Conservation (phyloP, 37 sponge, comb jelly and placozoan genomes). For the Ephydatia muelleri region DNA sequence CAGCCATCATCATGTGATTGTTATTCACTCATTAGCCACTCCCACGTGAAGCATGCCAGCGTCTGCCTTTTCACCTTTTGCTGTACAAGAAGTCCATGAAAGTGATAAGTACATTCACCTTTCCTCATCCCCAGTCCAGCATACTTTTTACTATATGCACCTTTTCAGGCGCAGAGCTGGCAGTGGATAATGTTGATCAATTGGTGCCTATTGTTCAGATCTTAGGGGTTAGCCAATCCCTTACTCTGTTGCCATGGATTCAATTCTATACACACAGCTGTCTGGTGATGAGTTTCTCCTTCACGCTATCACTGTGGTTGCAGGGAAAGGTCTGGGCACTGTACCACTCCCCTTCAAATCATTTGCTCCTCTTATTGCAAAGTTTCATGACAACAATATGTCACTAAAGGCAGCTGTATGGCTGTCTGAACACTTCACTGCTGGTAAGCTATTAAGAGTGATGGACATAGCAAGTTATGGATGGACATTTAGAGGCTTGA, state of each 20-base stretch:
- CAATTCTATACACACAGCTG: slow-evolving; percentile 8
- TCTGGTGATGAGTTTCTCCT: slow-evolving; percentile 30
- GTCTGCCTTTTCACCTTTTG: slow-evolving; percentile 53
- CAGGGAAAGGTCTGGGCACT: background rate
- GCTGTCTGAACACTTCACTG: slow-evolving; percentile 25
- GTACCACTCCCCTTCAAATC: background rate
- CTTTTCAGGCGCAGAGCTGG: slow-evolving; percentile 48
- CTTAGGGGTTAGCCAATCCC: slow-evolving; percentile 14
- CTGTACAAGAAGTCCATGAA: slow-evolving; percentile 33
- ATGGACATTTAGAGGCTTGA: no score
- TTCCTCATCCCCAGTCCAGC: background rate
- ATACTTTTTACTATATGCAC: background rate
- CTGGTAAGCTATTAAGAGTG: background rate
- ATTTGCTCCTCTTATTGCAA: slow-evolving; percentile 6
- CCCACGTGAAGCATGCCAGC: slow-evolving; percentile 5
- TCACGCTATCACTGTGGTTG: slow-evolving; percentile 28
- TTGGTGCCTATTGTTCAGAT: slow-evolving; percentile 30
- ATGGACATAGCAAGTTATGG: background rate
- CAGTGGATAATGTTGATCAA: slow-evolving; percentile 10
- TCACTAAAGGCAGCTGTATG: slow-evolving; percentile 13
- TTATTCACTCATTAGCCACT: background rate
- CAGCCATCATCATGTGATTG: background rate
- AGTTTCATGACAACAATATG: slow-evolving; percentile 12
- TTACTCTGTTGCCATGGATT: background rate
- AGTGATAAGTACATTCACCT: slow-evolving; percentile 34